Evolutionary conservation across 2,797 vertebrate genomes (phyloP), one percentile per base, ranked within the genome.

Genomic region (Crax fasciolata): DNA sequence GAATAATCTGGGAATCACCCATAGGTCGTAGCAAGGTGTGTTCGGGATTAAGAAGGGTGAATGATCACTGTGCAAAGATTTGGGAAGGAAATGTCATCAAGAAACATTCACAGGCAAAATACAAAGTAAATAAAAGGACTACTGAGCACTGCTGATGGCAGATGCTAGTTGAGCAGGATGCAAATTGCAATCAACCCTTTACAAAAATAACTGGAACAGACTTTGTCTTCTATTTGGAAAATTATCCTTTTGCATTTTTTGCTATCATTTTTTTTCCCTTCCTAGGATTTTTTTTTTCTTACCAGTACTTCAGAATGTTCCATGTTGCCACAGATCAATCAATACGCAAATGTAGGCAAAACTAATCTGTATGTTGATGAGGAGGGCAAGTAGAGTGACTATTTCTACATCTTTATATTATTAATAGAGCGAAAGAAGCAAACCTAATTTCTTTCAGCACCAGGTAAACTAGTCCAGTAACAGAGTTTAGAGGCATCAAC

Each of bases 201-300:
- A 96, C 96, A 96, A 97, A 97, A 97, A 96, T 96, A 97, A 97
- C 95, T 96, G 93, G 94, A 97, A 95, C 93, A 95, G 93, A 97
- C 93, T 97, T 94, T 74, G 63, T 89, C 93, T 95, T 93, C 90
- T 96, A 82, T 95, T 95, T 93, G 90, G 80, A 95, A 90, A 96
- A 88, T 84, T 85, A 91, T 83, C 75, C 52, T 81, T 88, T 58
- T 91, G 80, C 87, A 28, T 93, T 95, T 93, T 74, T 65, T 82
- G 79, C 30, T 55, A 35, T 74, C 6, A 6, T 19, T 13, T 52
- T 82, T 48, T 59, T 39, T 38, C 35, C 24, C 19, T 65, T 72
- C 57, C 28, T 51, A 46, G n/a, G 13, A 55, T 51, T 52, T 77
- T n/a, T 76, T 18, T 13, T 9, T 92, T 79, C 43, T 84, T 84